phyloP scores from a whole-genome alignment of 2,113 vertebrate species.

The Cavia aperea region DNA sequence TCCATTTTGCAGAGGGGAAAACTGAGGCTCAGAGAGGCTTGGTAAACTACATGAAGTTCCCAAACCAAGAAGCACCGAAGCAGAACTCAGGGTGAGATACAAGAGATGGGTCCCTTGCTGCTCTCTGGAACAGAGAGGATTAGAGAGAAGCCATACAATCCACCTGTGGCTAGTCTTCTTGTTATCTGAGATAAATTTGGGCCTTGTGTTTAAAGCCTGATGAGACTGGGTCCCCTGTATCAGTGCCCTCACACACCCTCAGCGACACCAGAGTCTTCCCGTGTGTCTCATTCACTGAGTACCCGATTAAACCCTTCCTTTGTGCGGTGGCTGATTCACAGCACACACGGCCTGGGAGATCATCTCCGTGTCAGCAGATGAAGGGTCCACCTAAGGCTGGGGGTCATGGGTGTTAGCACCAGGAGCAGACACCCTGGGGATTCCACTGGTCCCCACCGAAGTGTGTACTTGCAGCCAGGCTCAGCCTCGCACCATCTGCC shows the following conservation, averaged over 20 bases:
- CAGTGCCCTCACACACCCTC: not conserved
- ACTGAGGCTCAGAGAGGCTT: not conserved
- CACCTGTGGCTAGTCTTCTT: not conserved
- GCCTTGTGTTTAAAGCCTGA: not conserved
- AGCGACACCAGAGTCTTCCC: rapidly evolving
- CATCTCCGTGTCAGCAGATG: not conserved
- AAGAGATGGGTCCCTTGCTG: not conserved
- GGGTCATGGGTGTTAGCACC: not conserved
- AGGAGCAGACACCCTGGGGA: not conserved
- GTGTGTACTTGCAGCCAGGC: not conserved
- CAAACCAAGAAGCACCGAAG: not conserved
- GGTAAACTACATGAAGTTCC: not conserved
- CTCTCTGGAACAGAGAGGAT: not conserved
- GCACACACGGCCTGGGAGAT: not conserved
- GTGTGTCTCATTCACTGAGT: not conserved
- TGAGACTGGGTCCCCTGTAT: not conserved
- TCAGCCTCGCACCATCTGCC: not conserved
- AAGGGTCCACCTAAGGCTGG: not conserved
- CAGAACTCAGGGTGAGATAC: not conserved
- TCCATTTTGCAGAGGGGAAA: not conserved
- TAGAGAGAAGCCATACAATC: rapidly evolving
- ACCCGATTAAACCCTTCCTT: not conserved
- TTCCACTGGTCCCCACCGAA: rapidly evolving
- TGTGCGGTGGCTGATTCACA: not conserved
- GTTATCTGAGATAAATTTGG: not conserved